A percentile compares a stretch with the other conserved stretches of the same genome.
Conservation (phyloP, 2,797 vertebrate species). For the Hephaestus fuliginosus region DNA sequence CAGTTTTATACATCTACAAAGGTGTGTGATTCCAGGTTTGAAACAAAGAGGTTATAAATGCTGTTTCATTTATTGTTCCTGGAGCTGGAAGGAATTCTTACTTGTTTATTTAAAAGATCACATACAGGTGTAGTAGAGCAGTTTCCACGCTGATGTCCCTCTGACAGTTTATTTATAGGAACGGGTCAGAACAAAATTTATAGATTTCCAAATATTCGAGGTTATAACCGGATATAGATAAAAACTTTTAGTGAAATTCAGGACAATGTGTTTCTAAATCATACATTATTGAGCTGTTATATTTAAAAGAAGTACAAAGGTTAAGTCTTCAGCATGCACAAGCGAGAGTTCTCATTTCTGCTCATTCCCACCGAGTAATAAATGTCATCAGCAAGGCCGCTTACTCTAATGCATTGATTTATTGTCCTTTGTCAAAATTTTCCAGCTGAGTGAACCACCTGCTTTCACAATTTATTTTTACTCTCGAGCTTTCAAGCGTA, state of each 20-base stretch:
- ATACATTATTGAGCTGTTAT: neutral
- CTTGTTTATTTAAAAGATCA: constrained; percentile 26
- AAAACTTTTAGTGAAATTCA: neutral
- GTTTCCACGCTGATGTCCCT: neutral
- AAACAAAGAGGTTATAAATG: constrained; percentile 1
- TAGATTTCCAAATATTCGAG: neutral
- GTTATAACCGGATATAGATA: constrained; percentile 25
- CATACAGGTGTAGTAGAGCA: constrained; percentile 3
- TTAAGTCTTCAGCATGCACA: neutral
- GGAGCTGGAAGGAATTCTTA: neutral
- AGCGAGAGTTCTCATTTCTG: neutral
- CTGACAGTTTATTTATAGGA: constrained; percentile 38
- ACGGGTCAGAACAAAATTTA: neutral
- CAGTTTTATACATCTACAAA: constrained; percentile 22
- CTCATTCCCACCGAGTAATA: constrained; percentile 16
- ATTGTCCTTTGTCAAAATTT: constrained; percentile 23
- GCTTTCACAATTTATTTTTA: constrained; percentile 35
- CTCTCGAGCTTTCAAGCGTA: constrained; percentile 21
- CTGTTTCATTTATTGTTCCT: constrained; percentile 50
- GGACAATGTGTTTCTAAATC: neutral
- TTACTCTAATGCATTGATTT: constrained; percentile 2
- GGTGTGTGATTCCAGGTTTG: neutral
- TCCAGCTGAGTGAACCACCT: constrained; percentile 31
- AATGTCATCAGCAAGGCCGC: neutral
- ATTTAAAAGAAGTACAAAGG: neutral